Percentiles rank a stretch among this genome's conserved stretches.
These are phyloP conservation scores for Halcyon malimbica DNA, from an alignment of 2,113 vertebrate genomes.

Conservation along the genomic window DNA sequence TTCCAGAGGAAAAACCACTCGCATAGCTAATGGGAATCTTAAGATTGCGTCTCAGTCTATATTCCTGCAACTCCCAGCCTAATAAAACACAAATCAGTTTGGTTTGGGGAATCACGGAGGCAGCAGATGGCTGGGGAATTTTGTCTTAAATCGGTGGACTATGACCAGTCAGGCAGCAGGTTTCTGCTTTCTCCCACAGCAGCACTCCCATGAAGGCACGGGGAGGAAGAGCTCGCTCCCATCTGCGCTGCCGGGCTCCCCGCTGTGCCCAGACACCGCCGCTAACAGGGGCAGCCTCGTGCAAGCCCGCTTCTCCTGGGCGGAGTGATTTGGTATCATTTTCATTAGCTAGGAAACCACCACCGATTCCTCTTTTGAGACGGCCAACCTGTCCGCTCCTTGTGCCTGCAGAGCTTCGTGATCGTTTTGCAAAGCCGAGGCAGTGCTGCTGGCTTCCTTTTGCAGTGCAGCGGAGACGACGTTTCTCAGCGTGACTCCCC, in stretches of 20 bases:
- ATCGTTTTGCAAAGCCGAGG: neutral
- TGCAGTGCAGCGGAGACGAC: neutral
- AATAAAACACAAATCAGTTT: neutral
- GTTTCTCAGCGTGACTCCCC: too few relatives aligned
- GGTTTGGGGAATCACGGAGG: neutral
- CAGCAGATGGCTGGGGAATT: slow-evolving; percentile 37
- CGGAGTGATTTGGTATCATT: neutral
- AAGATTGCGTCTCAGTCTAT: neutral
- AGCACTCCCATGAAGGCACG: neutral
- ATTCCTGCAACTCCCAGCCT: neutral
- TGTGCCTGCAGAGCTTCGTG: neutral
- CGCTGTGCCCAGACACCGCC: neutral
- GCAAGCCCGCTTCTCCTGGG: neutral
- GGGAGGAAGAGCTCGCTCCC: neutral
- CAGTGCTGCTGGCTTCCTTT: neutral
- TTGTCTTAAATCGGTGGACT: neutral
- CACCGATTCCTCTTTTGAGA: neutral
- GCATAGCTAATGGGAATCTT: neutral
- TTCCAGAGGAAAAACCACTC: neutral
- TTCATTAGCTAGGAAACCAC: neutral
- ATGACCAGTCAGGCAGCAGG: neutral
- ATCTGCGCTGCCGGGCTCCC: slow-evolving; percentile 17
- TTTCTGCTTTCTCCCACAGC: neutral
- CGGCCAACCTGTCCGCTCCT: rapidly evolving
- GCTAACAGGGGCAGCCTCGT: neutral